Evolutionary conservation across 2,113 vertebrate species (phyloP).

Genomic region (Corythoichthys intestinalis): DNA sequence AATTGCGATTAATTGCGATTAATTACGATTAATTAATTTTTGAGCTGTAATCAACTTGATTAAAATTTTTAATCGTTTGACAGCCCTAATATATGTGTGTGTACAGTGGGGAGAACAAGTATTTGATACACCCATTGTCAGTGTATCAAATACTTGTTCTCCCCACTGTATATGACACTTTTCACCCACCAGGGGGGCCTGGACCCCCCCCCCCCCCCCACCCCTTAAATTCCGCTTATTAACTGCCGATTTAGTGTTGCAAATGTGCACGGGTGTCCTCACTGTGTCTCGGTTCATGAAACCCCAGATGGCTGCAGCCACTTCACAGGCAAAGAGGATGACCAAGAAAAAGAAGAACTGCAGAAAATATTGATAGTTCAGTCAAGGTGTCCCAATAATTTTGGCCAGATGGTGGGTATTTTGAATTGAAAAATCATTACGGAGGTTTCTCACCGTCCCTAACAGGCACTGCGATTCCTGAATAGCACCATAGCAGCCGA

Average conservation of each 20-base stretch:
- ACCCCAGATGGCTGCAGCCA: constrained; percentile 96
- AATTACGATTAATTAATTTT: no score
- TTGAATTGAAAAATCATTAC: neutral
- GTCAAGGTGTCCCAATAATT: neutral
- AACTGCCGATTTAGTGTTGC: neutral
- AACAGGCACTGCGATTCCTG: constrained; percentile 98
- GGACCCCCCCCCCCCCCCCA: no score
- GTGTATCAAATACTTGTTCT: no score
- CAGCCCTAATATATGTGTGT: no score
- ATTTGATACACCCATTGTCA: no score
- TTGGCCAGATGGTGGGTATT: neutral
- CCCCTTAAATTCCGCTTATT: neutral
- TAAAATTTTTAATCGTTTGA: no score
- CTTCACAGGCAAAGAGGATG: constrained; percentile 95
- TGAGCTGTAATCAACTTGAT: no score
- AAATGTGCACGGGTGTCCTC: constrained; percentile 28
- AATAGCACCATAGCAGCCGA: constrained; percentile 97
- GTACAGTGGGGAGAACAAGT: no score
- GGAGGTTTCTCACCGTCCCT: constrained; percentile 81
- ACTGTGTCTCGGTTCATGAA: constrained; percentile 95
- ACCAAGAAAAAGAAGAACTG: constrained; percentile 97
- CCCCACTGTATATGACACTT: no score
- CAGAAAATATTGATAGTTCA: neutral
- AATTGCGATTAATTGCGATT: no score
- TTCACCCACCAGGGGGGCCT: no score